phyloP scores from a whole-genome alignment of 2,888 invertebrate species.

The Nephrotoma guestfalica region DNA sequence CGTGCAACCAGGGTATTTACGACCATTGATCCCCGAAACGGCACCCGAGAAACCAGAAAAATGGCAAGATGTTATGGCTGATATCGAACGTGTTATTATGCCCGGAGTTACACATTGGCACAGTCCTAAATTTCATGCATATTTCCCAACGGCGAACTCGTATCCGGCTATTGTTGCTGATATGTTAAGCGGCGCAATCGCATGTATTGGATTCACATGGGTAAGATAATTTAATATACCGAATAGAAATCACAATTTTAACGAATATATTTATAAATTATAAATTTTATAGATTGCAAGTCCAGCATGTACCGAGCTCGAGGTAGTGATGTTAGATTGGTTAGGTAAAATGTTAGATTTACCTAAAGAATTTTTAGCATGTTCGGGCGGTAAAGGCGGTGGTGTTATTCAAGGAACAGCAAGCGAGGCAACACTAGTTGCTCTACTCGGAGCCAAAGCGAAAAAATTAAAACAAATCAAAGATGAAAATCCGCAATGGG shows the following conservation, averaged over 20 bases:
- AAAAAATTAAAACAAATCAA: slow-evolving; percentile 52
- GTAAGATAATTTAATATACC: slow-evolving; percentile 36
- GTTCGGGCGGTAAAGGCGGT: slow-evolving; percentile 72
- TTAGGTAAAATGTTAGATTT: slow-evolving; percentile 82
- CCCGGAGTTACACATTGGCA: slow-evolving; percentile 98
- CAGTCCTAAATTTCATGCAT: slow-evolving; percentile 89
- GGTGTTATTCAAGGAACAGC: slow-evolving; percentile 90
- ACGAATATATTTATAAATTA: neutral
- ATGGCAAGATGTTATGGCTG: slow-evolving; percentile 84
- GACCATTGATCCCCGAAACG: slow-evolving; percentile 66
- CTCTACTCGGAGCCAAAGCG: slow-evolving; percentile 77
- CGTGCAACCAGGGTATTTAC: slow-evolving; percentile 87
- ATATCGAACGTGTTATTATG: slow-evolving; percentile 92
- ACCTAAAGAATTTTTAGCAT: slow-evolving; percentile 70
- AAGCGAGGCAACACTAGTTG: slow-evolving; percentile 87
- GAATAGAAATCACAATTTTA: neutral
- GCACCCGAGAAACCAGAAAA: slow-evolving; percentile 75
- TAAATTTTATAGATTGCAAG: slow-evolving; percentile 62
- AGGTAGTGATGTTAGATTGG: slow-evolving; percentile 93
- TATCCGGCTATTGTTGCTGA: slow-evolving; percentile 91
- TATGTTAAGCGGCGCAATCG: slow-evolving; percentile 87
- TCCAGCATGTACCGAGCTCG: slow-evolving; percentile 91
- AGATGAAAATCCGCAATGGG: slow-evolving; percentile 58
- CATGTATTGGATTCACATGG: slow-evolving; percentile 94
- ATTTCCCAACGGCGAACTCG: slow-evolving; percentile 86